These are phyloP conservation scores for Brachionus koreanus DNA, from an alignment of 1,140 invertebrate species.

Conservation along the genomic window DNA sequence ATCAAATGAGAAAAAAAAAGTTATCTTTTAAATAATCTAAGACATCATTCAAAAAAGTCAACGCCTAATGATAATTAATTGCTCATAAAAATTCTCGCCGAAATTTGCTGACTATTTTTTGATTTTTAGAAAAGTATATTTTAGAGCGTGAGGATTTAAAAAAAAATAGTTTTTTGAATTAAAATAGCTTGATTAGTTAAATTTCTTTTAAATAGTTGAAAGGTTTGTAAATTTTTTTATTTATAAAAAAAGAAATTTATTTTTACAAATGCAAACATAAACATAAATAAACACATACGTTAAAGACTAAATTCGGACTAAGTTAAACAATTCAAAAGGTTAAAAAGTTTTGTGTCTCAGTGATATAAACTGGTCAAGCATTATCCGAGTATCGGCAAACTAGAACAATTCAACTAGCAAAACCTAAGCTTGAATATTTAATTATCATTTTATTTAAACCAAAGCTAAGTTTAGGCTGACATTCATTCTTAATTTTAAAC, in stretches of 20 bases:
- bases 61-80: too few relatives aligned
- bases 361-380: neutral
- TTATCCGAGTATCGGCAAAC: neutral
- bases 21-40: too few relatives aligned
- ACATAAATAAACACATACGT: neutral
- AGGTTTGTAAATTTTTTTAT: neutral
- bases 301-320: neutral
- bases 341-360: neutral
- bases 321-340: neutral
- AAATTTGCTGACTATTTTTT: too few relatives aligned
- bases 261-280: neutral
- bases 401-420: neutral
- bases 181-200: neutral
- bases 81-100: too few relatives aligned
- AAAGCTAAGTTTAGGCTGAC: slow-evolving; percentile 35
- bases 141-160: too few relatives aligned
- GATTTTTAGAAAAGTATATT: too few relatives aligned
- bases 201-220: neutral
- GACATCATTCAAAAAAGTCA: too few relatives aligned
- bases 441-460: neutral
- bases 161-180: neutral
- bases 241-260: neutral
- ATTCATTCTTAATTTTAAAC: neutral
- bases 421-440: neutral
- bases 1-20: too few relatives aligned